These are phyloP conservation scores for Catocala nupta DNA, from an alignment of 2,888 invertebrate species.

Conservation along the genomic window DNA sequence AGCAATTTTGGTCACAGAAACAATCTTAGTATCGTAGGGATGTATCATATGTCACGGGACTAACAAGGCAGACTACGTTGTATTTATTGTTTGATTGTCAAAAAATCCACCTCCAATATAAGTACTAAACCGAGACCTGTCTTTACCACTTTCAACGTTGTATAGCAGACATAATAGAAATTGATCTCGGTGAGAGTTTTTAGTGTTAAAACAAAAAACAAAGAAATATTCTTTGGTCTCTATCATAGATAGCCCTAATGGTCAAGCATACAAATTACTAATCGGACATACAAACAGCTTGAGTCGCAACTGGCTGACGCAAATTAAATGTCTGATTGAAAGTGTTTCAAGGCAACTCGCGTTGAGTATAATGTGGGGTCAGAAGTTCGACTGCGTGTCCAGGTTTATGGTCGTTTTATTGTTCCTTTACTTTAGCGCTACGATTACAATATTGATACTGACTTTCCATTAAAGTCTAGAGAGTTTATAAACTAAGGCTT, in stretches of 20 bases:
- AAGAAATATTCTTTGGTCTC: too few relatives aligned
- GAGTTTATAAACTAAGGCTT: conserved; percentile 12
- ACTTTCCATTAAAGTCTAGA: conserved; percentile 22
- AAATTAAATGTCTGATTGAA: conserved; percentile 66
- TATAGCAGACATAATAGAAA: too few relatives aligned
- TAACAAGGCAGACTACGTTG: too few relatives aligned
- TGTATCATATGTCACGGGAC: too few relatives aligned
- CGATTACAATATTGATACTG: conserved; percentile 26
- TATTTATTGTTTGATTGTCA: too few relatives aligned
- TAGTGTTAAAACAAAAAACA: too few relatives aligned
- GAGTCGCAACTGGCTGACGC: conserved; percentile 56
- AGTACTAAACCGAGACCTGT: too few relatives aligned
- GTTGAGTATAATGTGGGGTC: conserved; percentile 58
- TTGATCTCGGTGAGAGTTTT: too few relatives aligned
- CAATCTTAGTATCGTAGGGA: too few relatives aligned
- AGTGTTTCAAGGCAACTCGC: conserved; percentile 77
- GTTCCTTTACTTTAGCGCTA: conserved; percentile 24
- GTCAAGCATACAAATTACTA: conserved; percentile 29
- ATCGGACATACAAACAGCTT: conserved; percentile 23
- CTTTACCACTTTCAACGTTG: too few relatives aligned
- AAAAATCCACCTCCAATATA: too few relatives aligned
- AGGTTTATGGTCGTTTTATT: conserved; percentile 41
- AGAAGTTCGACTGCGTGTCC: conserved; percentile 64
- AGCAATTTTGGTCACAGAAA: too few relatives aligned
- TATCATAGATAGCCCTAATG: not conserved